These are phyloP conservation scores for Noctuana brunneofusca DNA, from an alignment of 2,888 invertebrate genomes.

Conservation along the genomic window DNA sequence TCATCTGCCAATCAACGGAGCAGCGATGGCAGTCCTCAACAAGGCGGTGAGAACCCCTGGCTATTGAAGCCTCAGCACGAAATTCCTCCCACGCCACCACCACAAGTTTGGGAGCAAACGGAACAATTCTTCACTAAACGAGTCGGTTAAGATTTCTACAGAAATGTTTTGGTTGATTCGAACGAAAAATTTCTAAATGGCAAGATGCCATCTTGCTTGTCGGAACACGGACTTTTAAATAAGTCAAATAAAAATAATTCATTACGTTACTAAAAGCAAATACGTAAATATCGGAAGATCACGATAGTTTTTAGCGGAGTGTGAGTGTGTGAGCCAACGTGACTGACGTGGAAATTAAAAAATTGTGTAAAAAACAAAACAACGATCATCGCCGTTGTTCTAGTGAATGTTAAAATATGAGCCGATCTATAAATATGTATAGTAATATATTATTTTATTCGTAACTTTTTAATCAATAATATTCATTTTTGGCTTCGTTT, in stretches of 20 bases:
- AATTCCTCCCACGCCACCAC: constrained; percentile 74
- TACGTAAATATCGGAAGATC: constrained; percentile 57
- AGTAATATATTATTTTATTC: constrained; percentile 1
- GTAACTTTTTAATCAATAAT: neutral
- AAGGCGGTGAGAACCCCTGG: constrained; percentile 58
- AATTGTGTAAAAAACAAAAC: constrained; percentile 3
- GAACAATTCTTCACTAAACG: constrained; percentile 69
- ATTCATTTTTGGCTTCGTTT: no score
- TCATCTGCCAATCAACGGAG: constrained; percentile 59
- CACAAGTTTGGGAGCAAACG: constrained; percentile 62
- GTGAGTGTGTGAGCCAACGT: constrained; percentile 24
- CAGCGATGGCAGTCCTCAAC: constrained; percentile 52
- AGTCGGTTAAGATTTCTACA: constrained; percentile 53
- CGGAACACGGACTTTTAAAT: constrained; percentile 61
- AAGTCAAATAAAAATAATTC: constrained; percentile 70
- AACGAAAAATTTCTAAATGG: constrained; percentile 53
- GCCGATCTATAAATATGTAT: neutral
- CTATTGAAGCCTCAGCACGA: constrained; percentile 72
- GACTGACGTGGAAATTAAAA: constrained; percentile 27
- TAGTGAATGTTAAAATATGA: neutral
- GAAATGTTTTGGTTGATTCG: constrained; percentile 30
- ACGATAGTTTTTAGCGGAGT: constrained; percentile 48
- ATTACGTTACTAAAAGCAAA: constrained; percentile 51
- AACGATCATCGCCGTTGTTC: constrained; percentile 1
- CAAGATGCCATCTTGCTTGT: constrained; percentile 72